These are phyloP conservation scores for Bettongia penicillata DNA, from an alignment of 2,113 vertebrate genomes.

Conservation along the genomic window DNA sequence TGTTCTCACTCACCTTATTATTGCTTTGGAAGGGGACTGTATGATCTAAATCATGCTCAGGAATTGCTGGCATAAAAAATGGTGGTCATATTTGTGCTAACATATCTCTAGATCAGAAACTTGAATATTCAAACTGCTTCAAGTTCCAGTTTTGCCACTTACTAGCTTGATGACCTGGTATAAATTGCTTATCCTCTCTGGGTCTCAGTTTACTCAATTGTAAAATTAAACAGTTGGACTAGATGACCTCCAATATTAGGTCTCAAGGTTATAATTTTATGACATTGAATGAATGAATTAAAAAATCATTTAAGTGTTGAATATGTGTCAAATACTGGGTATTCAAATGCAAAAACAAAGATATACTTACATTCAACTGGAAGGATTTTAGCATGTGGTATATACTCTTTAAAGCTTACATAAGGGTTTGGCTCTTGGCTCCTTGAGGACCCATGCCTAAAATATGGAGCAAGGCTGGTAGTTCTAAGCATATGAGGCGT, in stretches of 20 bases:
- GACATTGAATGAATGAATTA: neutral
- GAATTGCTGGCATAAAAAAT: neutral
- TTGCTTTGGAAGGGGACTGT: neutral
- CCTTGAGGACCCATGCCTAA: neutral
- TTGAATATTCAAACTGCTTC: neutral
- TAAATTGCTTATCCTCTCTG: neutral
- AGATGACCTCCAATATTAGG: neutral
- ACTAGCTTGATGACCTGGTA: neutral
- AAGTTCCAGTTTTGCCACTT: neutral
- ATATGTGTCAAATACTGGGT: neutral
- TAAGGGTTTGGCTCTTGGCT: neutral
- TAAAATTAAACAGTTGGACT: neutral
- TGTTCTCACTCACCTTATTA: neutral
- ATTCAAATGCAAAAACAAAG: neutral
- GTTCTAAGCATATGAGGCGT: no score
- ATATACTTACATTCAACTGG: neutral
- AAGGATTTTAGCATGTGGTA: neutral
- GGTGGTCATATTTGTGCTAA: neutral
- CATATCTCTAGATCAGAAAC: slow-evolving; percentile 4
- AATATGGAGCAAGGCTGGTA: neutral
- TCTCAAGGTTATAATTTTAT: neutral
- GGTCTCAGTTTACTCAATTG: neutral
- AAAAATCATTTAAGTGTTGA: neutral
- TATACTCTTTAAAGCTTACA: neutral
- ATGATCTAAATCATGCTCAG: neutral